Evolutionary conservation across 2,888 invertebrate genomes (phyloP).

Genomic region (Eudasyphora cyanicolor): DNA sequence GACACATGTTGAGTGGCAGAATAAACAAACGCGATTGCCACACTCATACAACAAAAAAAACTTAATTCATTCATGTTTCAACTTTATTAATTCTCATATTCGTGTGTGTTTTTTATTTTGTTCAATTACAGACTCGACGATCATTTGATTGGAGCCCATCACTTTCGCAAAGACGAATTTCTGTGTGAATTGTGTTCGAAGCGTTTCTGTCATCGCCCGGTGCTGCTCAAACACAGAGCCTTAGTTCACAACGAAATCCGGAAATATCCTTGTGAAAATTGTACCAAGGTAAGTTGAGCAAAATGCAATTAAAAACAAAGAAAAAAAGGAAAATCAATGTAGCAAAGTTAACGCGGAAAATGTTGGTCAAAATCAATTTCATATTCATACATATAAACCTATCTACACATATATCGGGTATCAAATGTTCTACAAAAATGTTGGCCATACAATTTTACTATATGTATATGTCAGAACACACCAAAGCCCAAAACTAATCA

Average conservation of each 20-base stretch:
- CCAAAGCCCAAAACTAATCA: no score
- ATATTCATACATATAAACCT: not conserved
- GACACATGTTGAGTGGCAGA: constrained; percentile 52
- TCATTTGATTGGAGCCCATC: constrained; percentile 89
- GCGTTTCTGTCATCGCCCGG: constrained; percentile 90
- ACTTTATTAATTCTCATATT: constrained; percentile 41
- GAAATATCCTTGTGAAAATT: constrained; percentile 96
- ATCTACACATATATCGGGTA: no score
- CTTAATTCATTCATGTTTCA: not conserved
- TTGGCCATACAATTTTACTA: no score
- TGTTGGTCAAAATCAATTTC: not conserved
- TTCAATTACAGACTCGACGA: constrained; percentile 88
- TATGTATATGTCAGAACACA: no score
- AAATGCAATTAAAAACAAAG: constrained; percentile 52
- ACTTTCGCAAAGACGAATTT: constrained; percentile 88
- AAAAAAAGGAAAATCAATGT: no score
- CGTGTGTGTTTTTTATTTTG: not conserved
- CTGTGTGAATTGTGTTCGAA: constrained; percentile 92
- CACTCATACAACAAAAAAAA: not conserved
- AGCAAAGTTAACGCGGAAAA: no score
- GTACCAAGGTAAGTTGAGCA: constrained; percentile 90
- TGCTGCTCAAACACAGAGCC: constrained; percentile 91
- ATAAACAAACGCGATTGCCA: not conserved
- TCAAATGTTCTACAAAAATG: no score
- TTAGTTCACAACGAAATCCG: constrained; percentile 90